Conservation (phyloP, 1,140 invertebrate genomes). For the Drosophila carrolli region DNA sequence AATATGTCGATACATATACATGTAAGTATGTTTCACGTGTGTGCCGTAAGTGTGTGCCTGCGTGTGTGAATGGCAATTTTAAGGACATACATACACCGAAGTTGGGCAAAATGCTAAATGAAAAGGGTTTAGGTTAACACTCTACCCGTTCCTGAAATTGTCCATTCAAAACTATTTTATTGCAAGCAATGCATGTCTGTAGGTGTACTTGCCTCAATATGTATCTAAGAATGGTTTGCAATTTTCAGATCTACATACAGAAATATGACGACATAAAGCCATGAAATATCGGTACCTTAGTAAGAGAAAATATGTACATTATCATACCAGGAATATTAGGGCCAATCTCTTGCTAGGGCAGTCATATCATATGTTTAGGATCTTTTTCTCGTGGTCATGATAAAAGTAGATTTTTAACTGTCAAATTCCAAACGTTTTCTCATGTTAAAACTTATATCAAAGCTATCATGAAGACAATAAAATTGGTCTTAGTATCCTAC, state of each 20-base stretch:
- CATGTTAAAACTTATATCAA: no score
- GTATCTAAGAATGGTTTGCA: conserved; percentile 4
- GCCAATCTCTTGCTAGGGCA: no score
- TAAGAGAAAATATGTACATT: no score
- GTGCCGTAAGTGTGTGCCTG: conserved; percentile 7
- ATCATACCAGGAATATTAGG: no score
- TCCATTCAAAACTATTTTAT: background rate
- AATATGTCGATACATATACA: conserved; percentile 27
- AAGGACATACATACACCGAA: conserved; percentile 29
- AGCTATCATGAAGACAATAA: no score
- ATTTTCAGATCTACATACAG: conserved; percentile 1
- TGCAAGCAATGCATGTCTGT: background rate
- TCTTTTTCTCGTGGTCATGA: no score
- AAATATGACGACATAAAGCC: background rate
- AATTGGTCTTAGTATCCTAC: no score
- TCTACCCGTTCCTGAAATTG: background rate
- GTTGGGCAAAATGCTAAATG: conserved; percentile 8
- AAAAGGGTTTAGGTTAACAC: conserved; percentile 6
- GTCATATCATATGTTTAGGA: no score
- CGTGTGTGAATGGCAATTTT: conserved; percentile 24
- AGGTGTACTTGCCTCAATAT: background rate
- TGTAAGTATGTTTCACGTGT: conserved; percentile 34
- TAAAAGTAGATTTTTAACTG: no score
- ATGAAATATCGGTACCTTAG: background rate
- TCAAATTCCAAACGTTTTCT: no score